Conservation (phyloP, 1,140 invertebrate species). For the Nilaparvata lugens region DNA sequence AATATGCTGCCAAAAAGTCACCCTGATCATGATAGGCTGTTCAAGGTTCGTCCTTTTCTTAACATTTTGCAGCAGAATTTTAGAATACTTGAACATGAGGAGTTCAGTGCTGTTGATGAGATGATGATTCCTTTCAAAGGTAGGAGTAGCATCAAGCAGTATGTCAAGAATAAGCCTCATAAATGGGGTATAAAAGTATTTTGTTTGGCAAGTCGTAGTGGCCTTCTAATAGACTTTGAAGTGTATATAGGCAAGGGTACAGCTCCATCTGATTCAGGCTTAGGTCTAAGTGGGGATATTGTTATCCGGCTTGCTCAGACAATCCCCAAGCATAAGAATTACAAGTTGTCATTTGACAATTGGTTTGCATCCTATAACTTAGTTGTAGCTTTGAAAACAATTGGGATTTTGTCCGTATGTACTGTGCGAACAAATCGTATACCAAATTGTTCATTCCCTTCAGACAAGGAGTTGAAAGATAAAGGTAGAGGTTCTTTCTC, state of each 20-base stretch:
- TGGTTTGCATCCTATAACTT: constrained; percentile 18
- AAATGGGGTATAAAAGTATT: constrained; percentile 28
- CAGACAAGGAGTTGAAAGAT: constrained; percentile 18
- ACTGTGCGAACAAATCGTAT: constrained; percentile 18
- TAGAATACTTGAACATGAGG: constrained; percentile 4
- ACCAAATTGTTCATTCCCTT: constrained; percentile 6
- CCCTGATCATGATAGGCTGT: background rate
- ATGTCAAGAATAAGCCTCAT: constrained; percentile 31
- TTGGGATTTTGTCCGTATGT: constrained; percentile 10
- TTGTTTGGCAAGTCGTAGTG: constrained; percentile 1
- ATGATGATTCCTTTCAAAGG: constrained; percentile 26
- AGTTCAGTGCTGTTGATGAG: constrained; percentile 17
- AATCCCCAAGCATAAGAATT: constrained; percentile 6
- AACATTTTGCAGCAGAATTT: constrained; percentile 15
- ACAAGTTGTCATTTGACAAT: constrained; percentile 20
- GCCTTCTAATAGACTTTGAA: constrained; percentile 12
- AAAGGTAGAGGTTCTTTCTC: constrained; percentile 10
- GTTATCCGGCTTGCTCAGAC: constrained; percentile 10
- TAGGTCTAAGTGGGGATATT: constrained; percentile 15
- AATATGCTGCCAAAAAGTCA: background rate
- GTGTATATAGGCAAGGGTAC: constrained; percentile 13
- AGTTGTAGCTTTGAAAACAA: constrained; percentile 4
- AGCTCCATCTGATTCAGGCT: background rate
- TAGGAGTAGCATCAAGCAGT: constrained; percentile 18
- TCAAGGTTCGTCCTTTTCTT: constrained; percentile 8